These are phyloP conservation scores for Calyptomena viridis DNA, from an alignment of 2,113 vertebrate genomes.

Conservation along the genomic window DNA sequence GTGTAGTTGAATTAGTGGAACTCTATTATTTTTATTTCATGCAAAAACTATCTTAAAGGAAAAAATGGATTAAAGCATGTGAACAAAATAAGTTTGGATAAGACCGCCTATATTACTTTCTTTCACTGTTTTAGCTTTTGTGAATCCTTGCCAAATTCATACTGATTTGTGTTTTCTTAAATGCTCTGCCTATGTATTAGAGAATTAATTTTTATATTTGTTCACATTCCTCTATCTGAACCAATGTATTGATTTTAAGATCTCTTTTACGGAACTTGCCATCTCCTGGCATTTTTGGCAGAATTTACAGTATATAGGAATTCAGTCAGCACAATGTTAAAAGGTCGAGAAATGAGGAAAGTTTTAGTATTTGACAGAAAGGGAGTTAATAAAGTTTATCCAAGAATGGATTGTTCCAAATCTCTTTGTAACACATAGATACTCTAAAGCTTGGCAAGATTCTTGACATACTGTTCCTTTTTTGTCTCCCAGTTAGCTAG, in stretches of 20 bases:
- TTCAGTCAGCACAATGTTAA: not conserved
- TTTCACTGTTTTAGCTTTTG: not conserved
- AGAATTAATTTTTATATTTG: not conserved
- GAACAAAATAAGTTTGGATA: not conserved
- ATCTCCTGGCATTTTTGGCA: not conserved
- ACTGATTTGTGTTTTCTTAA: not conserved
- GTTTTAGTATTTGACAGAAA: not conserved
- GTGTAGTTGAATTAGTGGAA: not conserved
- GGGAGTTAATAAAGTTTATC: not conserved
- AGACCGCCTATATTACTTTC: not conserved
- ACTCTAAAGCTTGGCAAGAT: not conserved
- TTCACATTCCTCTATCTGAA: not conserved
- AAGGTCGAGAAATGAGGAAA: not conserved
- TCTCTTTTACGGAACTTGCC: not conserved
- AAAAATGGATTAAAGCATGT: not conserved
- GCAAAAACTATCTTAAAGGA: not conserved
- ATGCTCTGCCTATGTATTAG: not conserved
- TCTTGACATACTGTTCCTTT: not conserved
- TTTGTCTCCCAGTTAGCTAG: not conserved
- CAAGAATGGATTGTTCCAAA: not conserved
- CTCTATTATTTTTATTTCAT: not conserved
- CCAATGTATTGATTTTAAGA: not conserved
- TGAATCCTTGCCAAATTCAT: not conserved
- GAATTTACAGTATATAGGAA: not conserved
- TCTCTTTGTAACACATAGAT: not conserved